Evolutionary conservation across 2,113 vertebrate species (phyloP).

Genomic region (Crotalus tigris): DNA sequence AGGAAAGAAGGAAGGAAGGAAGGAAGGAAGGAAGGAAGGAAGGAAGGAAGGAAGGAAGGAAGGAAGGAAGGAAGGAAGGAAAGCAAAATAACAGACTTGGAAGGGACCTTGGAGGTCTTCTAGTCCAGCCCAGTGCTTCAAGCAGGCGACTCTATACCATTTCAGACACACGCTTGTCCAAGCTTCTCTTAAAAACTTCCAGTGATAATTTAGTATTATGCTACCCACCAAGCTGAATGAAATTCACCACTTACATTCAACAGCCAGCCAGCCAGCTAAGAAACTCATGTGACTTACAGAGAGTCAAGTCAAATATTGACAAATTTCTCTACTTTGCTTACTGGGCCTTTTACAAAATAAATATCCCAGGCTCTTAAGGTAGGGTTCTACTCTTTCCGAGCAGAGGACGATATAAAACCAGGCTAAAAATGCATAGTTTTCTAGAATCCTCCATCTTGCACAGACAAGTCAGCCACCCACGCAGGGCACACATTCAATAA

Average conservation of each 20-base stretch:
- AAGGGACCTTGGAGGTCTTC: too few species aligned
- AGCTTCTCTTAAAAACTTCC: neutral
- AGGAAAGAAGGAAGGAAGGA: too few species aligned
- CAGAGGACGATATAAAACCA: neutral
- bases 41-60: too few species aligned
- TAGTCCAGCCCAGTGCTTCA: too few species aligned
- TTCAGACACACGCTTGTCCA: neutral
- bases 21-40: too few species aligned
- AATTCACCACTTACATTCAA: neutral
- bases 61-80: too few species aligned
- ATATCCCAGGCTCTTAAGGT: neutral
- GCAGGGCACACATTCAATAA: neutral
- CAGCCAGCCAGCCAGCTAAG: neutral
- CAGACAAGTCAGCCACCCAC: neutral
- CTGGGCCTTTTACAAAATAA: neutral
- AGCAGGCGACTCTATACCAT: neutral
- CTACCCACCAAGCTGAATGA: neutral
- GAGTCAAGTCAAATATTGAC: neutral
- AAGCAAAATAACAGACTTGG: too few species aligned
- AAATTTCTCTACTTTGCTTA: neutral
- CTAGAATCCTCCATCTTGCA: neutral
- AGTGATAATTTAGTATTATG: neutral
- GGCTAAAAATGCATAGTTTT: neutral
- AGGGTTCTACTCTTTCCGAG: neutral
- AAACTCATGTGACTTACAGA: neutral